Evolutionary conservation across 2,113 vertebrate genomes (phyloP).

Genomic region (Callospermophilus lateralis): DNA sequence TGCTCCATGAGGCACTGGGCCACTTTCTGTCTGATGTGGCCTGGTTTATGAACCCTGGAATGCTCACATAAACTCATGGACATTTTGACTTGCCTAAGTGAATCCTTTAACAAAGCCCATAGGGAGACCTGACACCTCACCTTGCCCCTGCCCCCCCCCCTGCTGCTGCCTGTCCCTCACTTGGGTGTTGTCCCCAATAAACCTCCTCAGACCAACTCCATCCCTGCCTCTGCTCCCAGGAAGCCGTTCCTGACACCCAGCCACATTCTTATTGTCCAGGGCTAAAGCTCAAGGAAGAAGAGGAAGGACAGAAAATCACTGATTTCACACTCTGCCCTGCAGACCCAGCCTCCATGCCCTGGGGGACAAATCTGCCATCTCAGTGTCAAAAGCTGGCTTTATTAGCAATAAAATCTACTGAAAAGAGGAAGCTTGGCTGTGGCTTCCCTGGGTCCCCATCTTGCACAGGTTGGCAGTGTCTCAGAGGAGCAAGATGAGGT

Average conservation of each 20-base stretch:
- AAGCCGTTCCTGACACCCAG: neutral
- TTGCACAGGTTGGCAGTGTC: neutral
- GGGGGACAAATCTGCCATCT: neutral
- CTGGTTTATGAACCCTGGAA: neutral
- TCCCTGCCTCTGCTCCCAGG: neutral
- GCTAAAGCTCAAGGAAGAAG: neutral
- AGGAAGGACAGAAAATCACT: neutral
- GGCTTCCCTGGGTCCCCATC: neutral
- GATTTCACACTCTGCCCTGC: neutral
- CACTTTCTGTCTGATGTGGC: neutral
- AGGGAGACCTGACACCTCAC: neutral
- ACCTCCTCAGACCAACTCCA: neutral
- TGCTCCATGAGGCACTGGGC: neutral
- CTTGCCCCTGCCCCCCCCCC: neutral
- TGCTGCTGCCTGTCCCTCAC: neutral
- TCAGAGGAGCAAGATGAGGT: neutral
- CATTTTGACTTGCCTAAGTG: neutral
- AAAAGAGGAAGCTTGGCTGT: neutral
- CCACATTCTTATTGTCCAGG: neutral
- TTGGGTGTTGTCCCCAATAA: neutral
- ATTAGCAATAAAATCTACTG: neutral
- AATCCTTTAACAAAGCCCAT: neutral
- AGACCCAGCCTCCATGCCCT: neutral
- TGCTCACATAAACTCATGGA: neutral
- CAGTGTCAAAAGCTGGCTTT: neutral